A percentile compares a stretch with the other conserved stretches of the same genome.
phyloP scores from a whole-genome alignment of 2,888 invertebrate species.

The Stegophylla sp. region DNA sequence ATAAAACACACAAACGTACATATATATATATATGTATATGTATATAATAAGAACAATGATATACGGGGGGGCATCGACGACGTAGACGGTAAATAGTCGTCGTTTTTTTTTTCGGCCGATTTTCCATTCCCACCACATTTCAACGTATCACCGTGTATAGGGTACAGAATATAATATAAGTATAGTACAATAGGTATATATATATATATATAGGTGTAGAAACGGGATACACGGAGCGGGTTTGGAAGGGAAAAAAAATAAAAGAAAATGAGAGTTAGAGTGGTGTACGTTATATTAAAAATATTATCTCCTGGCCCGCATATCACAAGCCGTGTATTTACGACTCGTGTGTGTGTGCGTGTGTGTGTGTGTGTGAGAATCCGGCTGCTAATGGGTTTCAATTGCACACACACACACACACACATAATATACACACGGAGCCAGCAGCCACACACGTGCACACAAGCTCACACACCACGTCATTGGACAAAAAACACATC shows the following conservation, averaged over 20 bases:
- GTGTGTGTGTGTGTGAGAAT: slow-evolving; percentile 16
- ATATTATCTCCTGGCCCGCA: not conserved
- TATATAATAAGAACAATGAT: not conserved
- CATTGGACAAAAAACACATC: slow-evolving; percentile 39
- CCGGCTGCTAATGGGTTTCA: slow-evolving; percentile 42
- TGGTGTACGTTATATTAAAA: too few species aligned
- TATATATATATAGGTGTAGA: not conserved
- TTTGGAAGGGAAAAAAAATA: not conserved
- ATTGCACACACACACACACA: slow-evolving; percentile 1
- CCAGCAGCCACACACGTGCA: not conserved
- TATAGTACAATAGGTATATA: not conserved
- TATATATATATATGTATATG: not conserved
- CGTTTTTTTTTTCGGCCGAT: not conserved
- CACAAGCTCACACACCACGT: not conserved
- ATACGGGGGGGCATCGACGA: not conserved
- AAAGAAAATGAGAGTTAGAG: not conserved
- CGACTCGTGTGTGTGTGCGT: not conserved
- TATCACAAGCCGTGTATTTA: slow-evolving; percentile 24
- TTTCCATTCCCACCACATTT: too few species aligned
- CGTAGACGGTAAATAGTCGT: not conserved
- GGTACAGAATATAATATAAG: not conserved
- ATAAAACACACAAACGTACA: too few species aligned
- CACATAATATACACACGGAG: not conserved
- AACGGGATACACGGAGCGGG: not conserved
- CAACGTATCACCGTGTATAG: not conserved